Base-by-base conservation (phyloP, 2,113 vertebrate genomes). In the Cavia porcellus region DNA sequence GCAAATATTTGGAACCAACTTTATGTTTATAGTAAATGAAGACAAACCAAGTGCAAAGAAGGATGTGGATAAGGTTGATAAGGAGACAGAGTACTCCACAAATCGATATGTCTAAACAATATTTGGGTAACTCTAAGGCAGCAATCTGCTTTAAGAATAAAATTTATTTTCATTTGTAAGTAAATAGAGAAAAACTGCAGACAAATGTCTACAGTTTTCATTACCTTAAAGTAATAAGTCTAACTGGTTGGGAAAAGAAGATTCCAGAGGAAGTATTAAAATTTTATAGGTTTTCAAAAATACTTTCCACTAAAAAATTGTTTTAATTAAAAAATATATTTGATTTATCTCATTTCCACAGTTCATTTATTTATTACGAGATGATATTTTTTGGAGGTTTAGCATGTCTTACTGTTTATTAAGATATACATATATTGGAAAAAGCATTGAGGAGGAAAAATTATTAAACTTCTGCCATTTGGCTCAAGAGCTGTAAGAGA, bases 141-240 rank as follows among this genome's bases (percentile, higher is more conserved):
- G 38, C 52, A 74, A 42, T 90, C 50, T 75, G 47, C 64, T 92
- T 84, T 45, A 89, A 64, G 17, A 88, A 82, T 82, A 74, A 83
- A 89, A 62, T 82, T 59, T 93, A 72, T 90, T 96, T 93, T 95
- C 68, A 86, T 59, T 83, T 95, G 77, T 91, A 94, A 92, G 42
- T 24, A 93, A 89, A 90, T 74, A 59, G 50, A 89, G 55, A 96
- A 15, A 72, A 95, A 86, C 45, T 79, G 22, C 47, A 93, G 68
- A 86, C 11, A 45, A 32, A 32, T 70, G 19, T 86, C 52, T 82
- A n/a, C 1, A 59, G 55, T 25, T 79, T 42, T 55, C 77, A 25
- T 90, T 80, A 95, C 50, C 55, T 89, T 82, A 93, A 92, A 89
- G 77, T 57, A 50, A 79, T 84, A 82, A 95, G 77, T 79, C 66